Evolutionary conservation across 2,113 vertebrate species (phyloP), one percentile per base, ranked within the genome.

Genomic region (Canis aureus): DNA sequence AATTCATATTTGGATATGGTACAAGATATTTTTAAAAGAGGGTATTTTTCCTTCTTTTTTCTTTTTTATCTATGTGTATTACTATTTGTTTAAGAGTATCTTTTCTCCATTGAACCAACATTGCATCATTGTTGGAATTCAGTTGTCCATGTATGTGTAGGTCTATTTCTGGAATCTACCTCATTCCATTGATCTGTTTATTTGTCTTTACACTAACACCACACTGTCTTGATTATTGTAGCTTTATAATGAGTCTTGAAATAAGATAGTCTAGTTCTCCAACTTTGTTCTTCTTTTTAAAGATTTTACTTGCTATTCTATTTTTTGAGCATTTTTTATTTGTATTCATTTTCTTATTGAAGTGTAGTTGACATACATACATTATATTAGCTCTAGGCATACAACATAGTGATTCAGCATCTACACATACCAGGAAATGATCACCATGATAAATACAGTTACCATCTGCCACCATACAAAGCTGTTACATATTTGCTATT

Each of bases 71-170:
- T 8, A 0, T 35, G 4, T 29, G 13, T 10, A 11, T n/a, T 8
- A 3, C 32, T 13, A 7, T 3, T 4, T 43, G 22, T 62, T 66
- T 67, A 62, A 82, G 16, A 66, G 8, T 1, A 8, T 1, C 7
- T 25, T 94, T 43, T 76, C 25, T 74, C 51, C 23, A 5, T 12
- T 80, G 84, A 29, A 17, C 4, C 20, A 22, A 1, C 15, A 23
- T 9, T 57, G 22, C 8, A 8, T 8, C 8, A 76, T 53, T 55
- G n/a, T 17, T 10, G 38, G 8, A 55, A 60, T 86, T 27, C 51
- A 35, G 3, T 5, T 55, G 3, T 23, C 38, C 27, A 35, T 20
- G 0, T 38, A 35, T 1, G 5, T 8, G 29, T 32, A 16, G 11
- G 3, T 23, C 23, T 13, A 1, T 4, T 19, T 12, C 13, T 38